Evolutionary conservation across 2,113 vertebrate species (phyloP), one percentile per base, ranked within the genome.

Genomic region (Gobio gobio): DNA sequence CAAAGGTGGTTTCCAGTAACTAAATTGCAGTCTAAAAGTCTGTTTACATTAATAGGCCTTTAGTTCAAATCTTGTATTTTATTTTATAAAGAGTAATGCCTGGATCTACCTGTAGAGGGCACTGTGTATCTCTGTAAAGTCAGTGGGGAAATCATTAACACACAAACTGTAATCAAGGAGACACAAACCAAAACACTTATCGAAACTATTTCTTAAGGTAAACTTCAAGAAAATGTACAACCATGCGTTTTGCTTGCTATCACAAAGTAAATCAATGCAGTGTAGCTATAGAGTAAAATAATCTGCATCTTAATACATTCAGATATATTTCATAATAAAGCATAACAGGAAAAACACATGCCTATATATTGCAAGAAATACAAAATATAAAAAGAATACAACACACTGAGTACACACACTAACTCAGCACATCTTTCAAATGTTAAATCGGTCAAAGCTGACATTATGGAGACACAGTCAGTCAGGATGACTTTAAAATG

Each of bases 91-190:
- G 12, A 13, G 12, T 3, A 74, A 63, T 45, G 3, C n/a, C 63
- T 26, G 3, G 10, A 14, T 13, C 20, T 68, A 49, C 45, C 61
- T 54, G 10, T 68, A 81, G 78, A 81, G 61, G 61, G 26, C 61
- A 68, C 45, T 51, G 63, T 80, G n/a, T 81, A 51, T 36, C 61
- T 66, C 9, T 81, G 4, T 68, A 45, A 79, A 16, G 3, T 45
- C 26, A 20, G 13, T 76, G n/a, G 9, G 12, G 6, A 54, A 76
- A 33, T 26, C 40, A 45, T 80, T n/a, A 59, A n/a, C 18, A n/a
- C 10, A 43, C 10, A 59, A n/a, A 13, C 22, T 4, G 4, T 13
- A 16, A 14, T 20, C 51, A 56, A 54, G 5, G 18, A 20, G 18
- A 20, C 51, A 73, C 43, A 73, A n/a, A 20, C 10, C 54, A 22